Evolutionary conservation across 2,888 invertebrate genomes (phyloP).

Genomic region (Cerastoderma edule): DNA sequence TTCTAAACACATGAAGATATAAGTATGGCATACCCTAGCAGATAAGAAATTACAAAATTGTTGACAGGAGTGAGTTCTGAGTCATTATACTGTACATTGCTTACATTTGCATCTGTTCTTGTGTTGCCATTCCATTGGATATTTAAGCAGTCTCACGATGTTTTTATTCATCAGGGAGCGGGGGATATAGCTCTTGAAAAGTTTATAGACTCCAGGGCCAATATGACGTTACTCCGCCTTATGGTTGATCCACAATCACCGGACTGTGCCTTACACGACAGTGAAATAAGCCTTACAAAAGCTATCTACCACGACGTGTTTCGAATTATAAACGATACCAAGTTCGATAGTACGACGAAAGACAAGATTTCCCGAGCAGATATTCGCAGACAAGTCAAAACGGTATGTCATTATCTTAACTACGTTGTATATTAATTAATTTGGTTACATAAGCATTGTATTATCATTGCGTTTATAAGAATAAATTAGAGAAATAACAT

Average conservation of each 20-base stretch:
- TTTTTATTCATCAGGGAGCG: conserved; percentile 63
- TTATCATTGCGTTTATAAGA: too few relatives aligned
- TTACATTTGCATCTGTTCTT: too few relatives aligned
- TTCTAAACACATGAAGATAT: too few relatives aligned
- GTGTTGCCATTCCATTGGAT: too few relatives aligned
- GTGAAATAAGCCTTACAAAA: conserved; percentile 67
- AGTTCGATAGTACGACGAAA: conserved; percentile 20
- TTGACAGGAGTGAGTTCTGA: too few relatives aligned
- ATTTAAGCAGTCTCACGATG: too few relatives aligned
- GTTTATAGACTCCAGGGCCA: conserved; percentile 75
- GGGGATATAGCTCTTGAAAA: conserved; percentile 70
- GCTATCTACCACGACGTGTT: conserved; percentile 74
- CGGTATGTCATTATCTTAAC: conserved; percentile 50
- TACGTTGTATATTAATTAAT: neutral
- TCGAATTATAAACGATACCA: conserved; percentile 45
- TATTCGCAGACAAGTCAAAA: conserved; percentile 51
- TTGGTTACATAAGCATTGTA: too few relatives aligned
- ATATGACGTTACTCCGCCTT: conserved; percentile 74
- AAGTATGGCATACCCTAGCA: too few relatives aligned
- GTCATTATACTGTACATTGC: too few relatives aligned
- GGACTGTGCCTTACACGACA: conserved; percentile 69
- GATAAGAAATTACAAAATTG: too few relatives aligned
- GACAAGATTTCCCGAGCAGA: conserved; percentile 45
- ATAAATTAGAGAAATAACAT: too few relatives aligned
- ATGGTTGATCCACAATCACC: conserved; percentile 71